A percentile compares a stretch with the other conserved stretches of the same genome.
These are phyloP conservation scores for Brachyrhaphis roseni DNA, from an alignment of 2,797 vertebrate species.

Conservation along the genomic window DNA sequence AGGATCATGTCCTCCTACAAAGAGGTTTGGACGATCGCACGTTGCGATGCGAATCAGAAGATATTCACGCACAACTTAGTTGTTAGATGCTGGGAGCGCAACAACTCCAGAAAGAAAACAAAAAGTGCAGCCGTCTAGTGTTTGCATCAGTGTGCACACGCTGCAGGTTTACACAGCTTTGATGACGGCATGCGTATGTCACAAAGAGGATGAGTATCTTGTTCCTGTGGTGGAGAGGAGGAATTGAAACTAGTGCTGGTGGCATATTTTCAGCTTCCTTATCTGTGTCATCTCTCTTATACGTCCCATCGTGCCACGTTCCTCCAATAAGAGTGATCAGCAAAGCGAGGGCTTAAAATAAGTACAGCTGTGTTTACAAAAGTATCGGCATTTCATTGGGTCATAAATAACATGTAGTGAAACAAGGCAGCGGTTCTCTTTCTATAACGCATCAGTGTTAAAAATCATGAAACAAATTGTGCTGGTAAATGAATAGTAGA, in stretches of 20 bases:
- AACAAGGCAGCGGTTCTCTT: background rate
- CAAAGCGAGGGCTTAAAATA: background rate
- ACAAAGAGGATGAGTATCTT: background rate
- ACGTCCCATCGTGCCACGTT: background rate
- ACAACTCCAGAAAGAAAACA: background rate
- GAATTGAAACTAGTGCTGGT: constrained; percentile 13
- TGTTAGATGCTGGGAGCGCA: background rate
- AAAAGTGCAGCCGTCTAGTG: background rate
- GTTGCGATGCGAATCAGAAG: background rate
- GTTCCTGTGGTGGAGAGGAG: background rate
- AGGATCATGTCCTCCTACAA: constrained; percentile 99
- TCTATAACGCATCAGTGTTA: background rate
- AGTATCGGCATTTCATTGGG: background rate
- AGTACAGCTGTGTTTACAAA: background rate
- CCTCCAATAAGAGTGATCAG: background rate
- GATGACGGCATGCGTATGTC: background rate
- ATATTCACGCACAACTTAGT: background rate
- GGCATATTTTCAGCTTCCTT: constrained; percentile 15
- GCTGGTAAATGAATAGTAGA: too few species aligned
- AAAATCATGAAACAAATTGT: background rate
- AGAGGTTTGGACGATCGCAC: constrained; percentile 82
- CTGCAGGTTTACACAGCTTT: background rate
- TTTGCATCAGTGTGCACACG: background rate
- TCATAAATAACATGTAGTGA: background rate
- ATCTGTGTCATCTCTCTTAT: constrained; percentile 26